Evolutionary conservation across 2,113 vertebrate species (phyloP), one percentile per base, ranked within the genome.

Genomic region (Macquaria australasica): DNA sequence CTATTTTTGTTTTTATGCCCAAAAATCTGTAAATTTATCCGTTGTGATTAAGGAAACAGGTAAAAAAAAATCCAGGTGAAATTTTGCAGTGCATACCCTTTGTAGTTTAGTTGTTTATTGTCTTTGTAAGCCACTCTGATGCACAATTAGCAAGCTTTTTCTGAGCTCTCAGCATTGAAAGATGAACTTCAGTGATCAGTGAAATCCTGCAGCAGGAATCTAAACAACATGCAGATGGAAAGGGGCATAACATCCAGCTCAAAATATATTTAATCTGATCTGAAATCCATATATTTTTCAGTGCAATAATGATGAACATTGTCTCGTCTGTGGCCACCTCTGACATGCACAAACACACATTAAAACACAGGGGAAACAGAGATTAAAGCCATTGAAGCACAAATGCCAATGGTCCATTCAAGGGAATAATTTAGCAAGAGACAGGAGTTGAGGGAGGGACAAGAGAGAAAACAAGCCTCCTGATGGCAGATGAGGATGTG

Each of bases 251-350:
- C 51, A 59, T 59, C 28, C 18, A 51, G 28, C 20, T 80, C 43
- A 8, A 55, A 8, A 55, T 23, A 31, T 23, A 18, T 34, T 34
- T 31, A 55, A 25, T 25, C 41, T 18, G 8, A 62, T 76, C 7
- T 63, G 8, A 4, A 20, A 31, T 39, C 18, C 1, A 48, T 41
- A 23, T 28, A 28, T 58, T 73, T 56, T 39, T 37, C 18, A 41
- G n/a, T 12, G 12, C 8, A 55, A 20, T 4, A 20, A 21, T 0
- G 1, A 56, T 0, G 7, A 82, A 68, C 68, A 51, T 6, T 6
- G 7, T 55, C 85, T 87, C 81, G 83, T 77, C 87, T 89, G 84
- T 66, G 67, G 53, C 63, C 31, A n/a, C 64, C 28, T 73, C 73
- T 60, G 62, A 80, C 50, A 73, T 73, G 34, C 56, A 59, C 45